These are phyloP conservation scores for Phymanthus crucifer DNA, from an alignment of 92 coral and sea anemone species.

Conservation along the genomic window DNA sequence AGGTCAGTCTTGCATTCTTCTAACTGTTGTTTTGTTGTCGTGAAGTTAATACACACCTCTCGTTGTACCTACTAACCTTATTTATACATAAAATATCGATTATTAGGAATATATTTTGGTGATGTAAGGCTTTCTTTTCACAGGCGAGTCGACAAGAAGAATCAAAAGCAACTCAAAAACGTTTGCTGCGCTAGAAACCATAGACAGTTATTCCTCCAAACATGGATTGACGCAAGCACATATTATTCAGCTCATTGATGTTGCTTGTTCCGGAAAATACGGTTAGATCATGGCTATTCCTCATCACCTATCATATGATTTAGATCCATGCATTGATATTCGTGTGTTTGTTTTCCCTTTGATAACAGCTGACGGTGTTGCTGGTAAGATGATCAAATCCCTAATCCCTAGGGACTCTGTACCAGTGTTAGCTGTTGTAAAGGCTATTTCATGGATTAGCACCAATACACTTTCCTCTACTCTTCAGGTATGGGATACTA, in stretches of 20 bases:
- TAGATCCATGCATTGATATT: neutral
- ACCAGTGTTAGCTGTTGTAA: conserved; percentile 72
- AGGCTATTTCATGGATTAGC: conserved; percentile 76
- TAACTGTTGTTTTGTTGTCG: neutral
- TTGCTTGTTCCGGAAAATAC: conserved; percentile 72
- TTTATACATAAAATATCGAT: neutral
- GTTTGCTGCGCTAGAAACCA: conserved; percentile 54
- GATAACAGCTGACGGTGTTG: conserved; percentile 67
- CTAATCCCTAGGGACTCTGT: conserved; percentile 75
- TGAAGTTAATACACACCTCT: neutral
- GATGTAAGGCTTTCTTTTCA: neutral
- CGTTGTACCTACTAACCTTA: too few species aligned
- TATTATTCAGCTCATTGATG: conserved; percentile 62
- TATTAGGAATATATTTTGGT: neutral
- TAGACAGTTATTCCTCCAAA: conserved; percentile 51
- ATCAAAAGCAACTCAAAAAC: conserved; percentile 52
- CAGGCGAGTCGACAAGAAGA: conserved; percentile 44
- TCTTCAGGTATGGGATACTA: conserved; percentile 58
- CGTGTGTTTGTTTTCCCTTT: neutral
- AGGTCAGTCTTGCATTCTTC: conserved; percentile 10
- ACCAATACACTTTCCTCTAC: conserved; percentile 64
- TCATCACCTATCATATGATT: neutral
- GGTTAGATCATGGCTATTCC: conserved; percentile 45
- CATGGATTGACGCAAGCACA: conserved; percentile 76
- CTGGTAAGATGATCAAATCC: conserved; percentile 67